These are phyloP conservation scores for Chlamydotis undulata DNA, from an alignment of 2,113 vertebrate species.

Conservation along the genomic window DNA sequence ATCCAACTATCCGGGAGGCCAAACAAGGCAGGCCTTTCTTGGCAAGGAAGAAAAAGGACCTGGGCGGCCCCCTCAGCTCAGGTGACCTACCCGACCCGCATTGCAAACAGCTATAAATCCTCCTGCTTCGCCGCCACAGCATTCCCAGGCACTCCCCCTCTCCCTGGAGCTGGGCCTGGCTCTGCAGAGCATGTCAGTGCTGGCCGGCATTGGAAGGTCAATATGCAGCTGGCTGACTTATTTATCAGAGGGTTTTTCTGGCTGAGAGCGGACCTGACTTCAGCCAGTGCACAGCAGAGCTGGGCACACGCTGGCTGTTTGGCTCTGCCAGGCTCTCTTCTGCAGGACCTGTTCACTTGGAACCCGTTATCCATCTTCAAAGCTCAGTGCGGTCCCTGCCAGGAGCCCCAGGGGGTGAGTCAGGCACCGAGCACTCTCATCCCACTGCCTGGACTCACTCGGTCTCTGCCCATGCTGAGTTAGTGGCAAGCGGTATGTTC, in stretches of 20 bases:
- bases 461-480: accelerated
- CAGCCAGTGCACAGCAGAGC: background rate
- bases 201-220: background rate
- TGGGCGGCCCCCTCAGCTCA: background rate
- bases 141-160: background rate
- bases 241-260: background rate
- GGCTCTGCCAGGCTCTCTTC: background rate
- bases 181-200: background rate
- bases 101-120: conserved; percentile 22
- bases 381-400: background rate
- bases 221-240: background rate
- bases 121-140: background rate
- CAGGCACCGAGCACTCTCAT: background rate
- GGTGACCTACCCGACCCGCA: background rate
- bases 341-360: background rate
- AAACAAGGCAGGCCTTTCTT: conserved; percentile 3
- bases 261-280: background rate
- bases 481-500: accelerated
- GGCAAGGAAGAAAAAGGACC: conserved; percentile 5
- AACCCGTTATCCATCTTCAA: background rate
- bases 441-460: background rate
- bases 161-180: background rate
- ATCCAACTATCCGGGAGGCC: background rate
- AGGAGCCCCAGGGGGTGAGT: accelerated
- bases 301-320: background rate